Conservation (phyloP, 2,113 vertebrate species). For the Protobothrops flavoviridis region DNA sequence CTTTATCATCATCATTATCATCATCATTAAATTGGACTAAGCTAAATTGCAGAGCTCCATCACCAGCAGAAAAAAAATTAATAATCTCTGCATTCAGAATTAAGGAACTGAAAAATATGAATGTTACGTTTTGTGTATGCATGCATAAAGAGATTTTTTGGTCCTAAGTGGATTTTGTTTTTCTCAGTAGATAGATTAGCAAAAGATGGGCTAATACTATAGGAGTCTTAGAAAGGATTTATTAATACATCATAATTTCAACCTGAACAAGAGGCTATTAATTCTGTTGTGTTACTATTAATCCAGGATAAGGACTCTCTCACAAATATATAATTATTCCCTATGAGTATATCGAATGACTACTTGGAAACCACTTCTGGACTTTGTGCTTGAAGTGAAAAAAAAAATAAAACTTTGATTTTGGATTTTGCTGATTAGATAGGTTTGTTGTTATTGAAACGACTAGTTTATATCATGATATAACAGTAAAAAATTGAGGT, state of each 20-base stretch:
- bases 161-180: neutral
- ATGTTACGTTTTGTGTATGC: neutral
- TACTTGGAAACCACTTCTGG: too few relatives aligned
- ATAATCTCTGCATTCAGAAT: neutral
- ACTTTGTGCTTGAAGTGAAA: too few relatives aligned
- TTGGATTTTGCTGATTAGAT: too few relatives aligned
- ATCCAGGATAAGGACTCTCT: neutral
- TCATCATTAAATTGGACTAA: neutral
- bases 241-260: neutral
- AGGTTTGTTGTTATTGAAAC: too few relatives aligned
- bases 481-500: too few relatives aligned
- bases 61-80: neutral
- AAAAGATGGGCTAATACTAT: neutral
- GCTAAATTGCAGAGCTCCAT: neutral
- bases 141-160: neutral
- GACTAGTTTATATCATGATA: too few relatives aligned
- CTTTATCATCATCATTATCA: too few relatives aligned
- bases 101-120: neutral
- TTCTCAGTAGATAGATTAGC: neutral
- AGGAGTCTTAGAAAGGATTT: neutral
- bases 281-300: neutral
- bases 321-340: neutral
- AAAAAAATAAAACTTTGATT: too few relatives aligned
- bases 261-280: neutral
- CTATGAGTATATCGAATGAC: neutral